Base-by-base conservation (phyloP, 1,140 invertebrate species). In the Sycobia sp. region DNA sequence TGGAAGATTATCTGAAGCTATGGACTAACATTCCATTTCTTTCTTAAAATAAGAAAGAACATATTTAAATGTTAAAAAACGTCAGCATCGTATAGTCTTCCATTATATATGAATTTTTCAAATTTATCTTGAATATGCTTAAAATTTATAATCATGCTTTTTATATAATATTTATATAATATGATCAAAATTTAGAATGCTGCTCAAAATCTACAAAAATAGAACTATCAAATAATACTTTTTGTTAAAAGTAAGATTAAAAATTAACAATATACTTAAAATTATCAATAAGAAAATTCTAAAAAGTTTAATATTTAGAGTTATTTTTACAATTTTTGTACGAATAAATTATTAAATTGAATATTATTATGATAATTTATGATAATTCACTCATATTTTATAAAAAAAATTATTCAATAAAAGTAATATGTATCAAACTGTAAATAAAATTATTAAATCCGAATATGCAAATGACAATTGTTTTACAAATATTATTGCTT, bases 1-100 rank as follows among this genome's bases (percentile, higher is more conserved):
- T 27, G 64, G 51, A 55, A 55, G 36, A 65, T 14, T 61, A 36
- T 60, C 29, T 56, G 32, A 57, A 56, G 36, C 39, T 61, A 61
- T 62, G 64, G 55, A 65, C 55, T 65, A 49, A 65, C 55, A 65
- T 65, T 65, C 62, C 55, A 65, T 65, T 57, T 44, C 23, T 49
- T 36, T 25, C 51, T 27, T 44, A 7, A 22, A 23, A n/a, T 13
- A 49, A 34, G 51, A 14, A 51, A 27, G 49, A 38, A n/a, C 44
- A 36, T 25, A 22, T 14, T 29, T 51, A 11, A 29, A 18, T 36
- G 14, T 54, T 29, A 32, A 22, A 23, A 61, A 25, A 54, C 50
- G 54, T 53, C 46, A 41, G 29, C 18, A 39, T 54, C 20, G 39
- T 29, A 62, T 62, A 54, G 50, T 62, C 10, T 54, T 54, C 49